Evolutionary conservation across 2,113 vertebrate species (phyloP).

Genomic region (Ophthalmolycus amberensis): DNA sequence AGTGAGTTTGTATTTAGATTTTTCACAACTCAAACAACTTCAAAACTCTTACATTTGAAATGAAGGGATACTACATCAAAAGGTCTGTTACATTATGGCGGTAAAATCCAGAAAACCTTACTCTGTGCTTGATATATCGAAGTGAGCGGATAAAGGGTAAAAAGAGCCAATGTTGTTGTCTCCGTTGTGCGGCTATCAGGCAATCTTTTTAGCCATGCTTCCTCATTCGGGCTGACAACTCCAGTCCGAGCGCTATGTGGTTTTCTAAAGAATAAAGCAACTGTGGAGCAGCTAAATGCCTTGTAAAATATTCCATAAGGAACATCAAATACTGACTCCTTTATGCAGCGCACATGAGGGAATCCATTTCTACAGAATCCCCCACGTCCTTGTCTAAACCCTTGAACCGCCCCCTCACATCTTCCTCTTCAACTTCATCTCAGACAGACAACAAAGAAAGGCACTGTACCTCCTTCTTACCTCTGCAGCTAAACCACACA

Average conservation of each 20-base stretch:
- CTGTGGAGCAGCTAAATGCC: conserved; percentile 15
- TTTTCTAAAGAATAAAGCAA: conserved; percentile 15
- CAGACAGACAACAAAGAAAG: conserved; percentile 27
- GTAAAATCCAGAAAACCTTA: neutral
- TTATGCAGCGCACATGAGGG: neutral
- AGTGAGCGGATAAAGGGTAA: neutral
- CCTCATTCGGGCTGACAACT: conserved; percentile 6
- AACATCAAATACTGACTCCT: conserved; percentile 44
- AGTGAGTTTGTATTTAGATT: neutral
- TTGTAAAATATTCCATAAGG: conserved; percentile 38
- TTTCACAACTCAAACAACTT: neutral
- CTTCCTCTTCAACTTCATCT: conserved; percentile 19
- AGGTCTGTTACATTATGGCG: neutral
- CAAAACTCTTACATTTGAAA: neutral
- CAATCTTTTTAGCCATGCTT: neutral
- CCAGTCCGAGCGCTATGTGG: neutral
- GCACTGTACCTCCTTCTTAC: neutral
- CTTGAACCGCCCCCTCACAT: neutral
- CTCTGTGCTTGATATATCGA: neutral
- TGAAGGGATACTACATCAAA: neutral
- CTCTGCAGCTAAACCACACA: neutral
- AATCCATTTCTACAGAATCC: conserved; percentile 28
- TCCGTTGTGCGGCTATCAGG: neutral
- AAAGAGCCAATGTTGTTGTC: neutral
- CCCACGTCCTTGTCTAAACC: conserved; percentile 10